A percentile compares a stretch with the other conserved stretches of the same genome.
Evolutionary conservation across 2,113 vertebrate genomes (phyloP).

Genomic region (Clupea harengus): DNA sequence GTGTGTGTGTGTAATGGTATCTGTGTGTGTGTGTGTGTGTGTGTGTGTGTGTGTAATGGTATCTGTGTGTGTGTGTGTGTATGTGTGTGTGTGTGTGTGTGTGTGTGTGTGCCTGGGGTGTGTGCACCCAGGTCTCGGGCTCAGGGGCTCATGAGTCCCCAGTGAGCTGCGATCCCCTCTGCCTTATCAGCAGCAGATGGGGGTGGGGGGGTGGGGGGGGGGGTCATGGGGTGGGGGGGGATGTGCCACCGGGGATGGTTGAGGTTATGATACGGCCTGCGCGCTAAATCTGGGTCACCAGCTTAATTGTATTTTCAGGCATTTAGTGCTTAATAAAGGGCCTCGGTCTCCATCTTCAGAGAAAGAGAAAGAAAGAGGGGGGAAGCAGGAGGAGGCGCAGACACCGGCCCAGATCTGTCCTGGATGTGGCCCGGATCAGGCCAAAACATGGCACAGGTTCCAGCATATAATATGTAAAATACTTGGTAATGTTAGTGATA

Average conservation of each 20-base stretch:
- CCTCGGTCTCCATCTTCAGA: conserved; percentile 29
- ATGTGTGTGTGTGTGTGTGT: not conserved
- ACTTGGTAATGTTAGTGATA: too few species aligned
- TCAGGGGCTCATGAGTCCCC: not conserved
- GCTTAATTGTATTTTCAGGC: conserved; percentile 56
- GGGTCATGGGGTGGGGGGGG: not conserved
- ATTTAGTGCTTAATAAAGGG: conserved; percentile 34
- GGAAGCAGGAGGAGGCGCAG: not conserved
- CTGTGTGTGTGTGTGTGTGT: too few species aligned
- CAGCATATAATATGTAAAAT: too few species aligned
- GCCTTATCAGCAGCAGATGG: conserved; percentile 48
- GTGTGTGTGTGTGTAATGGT: not conserved
- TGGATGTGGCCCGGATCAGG: not conserved
- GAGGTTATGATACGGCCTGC: conserved; percentile 38
- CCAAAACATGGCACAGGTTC: too few species aligned
- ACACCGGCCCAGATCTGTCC: not conserved
- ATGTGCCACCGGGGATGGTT: conserved; percentile 27
- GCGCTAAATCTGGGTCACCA: conserved; percentile 40
- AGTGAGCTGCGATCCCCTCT: not conserved
- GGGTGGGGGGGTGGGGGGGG: conserved; percentile 6
- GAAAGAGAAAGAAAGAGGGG: not conserved
- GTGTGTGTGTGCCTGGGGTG: not conserved
- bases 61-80: not conserved
- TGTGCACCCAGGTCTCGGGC: not conserved
- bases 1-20: not conserved